Base-by-base conservation (phyloP, 2,888 invertebrate species). In the Epinotia demarniana region DNA sequence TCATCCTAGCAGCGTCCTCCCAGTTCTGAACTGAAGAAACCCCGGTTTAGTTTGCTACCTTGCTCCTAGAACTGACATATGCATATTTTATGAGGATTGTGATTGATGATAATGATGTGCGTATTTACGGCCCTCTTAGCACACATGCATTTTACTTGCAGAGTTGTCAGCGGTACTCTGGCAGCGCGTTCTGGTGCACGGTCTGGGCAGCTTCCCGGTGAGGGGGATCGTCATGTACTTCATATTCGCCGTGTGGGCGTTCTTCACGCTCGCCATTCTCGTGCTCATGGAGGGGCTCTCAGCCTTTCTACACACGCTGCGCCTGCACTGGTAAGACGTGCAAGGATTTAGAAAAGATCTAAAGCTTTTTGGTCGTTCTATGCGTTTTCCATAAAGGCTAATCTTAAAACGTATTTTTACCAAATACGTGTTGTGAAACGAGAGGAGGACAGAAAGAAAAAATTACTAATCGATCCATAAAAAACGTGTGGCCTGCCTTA, bases 211-310 rank as follows among this genome's bases (percentile, higher is more conserved):
- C 0, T 84, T 88, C 0, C 83, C 85, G 1, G 80, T 90, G 19
- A 94, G 93, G 13, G 91, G 94, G 0, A 80, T 96, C 4, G 79
- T 94, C 11, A 86, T 97, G 71, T 97, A 95, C 86, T 75, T 95
- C 0, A 91, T 96, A 11, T 98, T 98, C 86, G 96, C 94, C 0
- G 94, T 95, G 8, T 98, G 98, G 97, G 96, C 97, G 0, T 92
- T 95, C 83, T 96, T 98, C 84, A 98, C 98, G 0, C 89, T 98
- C 27, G 96, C 96, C 79, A 97, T 98, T 80, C 93, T 98, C 23
- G 96, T 98, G 61, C 92, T 98, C 79, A 98, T 98, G 98, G 98
- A 98, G 88, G 98, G 98, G 0, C 94, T 98, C 13, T 98, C 98
- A 0, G 98, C 98, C 13, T 98, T 98, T 90, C 94, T 98, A 72